A percentile compares a stretch with the other conserved stretches of the same genome.
phyloP scores from a whole-genome alignment of 2,888 invertebrate genomes.

The Sminthurinus aureus region DNA sequence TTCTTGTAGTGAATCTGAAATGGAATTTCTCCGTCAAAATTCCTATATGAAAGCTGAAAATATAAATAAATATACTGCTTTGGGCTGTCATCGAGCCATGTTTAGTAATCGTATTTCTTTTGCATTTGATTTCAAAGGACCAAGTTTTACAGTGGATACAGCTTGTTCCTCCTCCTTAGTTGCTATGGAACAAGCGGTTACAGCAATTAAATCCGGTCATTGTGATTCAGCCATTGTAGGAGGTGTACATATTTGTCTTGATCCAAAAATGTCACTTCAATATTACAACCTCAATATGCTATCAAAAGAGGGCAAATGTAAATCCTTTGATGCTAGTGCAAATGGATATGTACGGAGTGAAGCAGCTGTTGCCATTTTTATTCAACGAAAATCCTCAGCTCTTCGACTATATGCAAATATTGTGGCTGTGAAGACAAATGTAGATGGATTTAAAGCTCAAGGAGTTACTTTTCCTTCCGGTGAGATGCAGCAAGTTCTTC shows the following conservation, averaged over 20 bases:
- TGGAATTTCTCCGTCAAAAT: not conserved
- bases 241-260: constrained; percentile 78
- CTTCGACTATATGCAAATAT: constrained; percentile 85
- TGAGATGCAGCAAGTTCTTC: constrained; percentile 61
- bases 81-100: constrained; percentile 62
- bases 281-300: constrained; percentile 3
- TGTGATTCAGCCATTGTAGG: constrained; percentile 95
- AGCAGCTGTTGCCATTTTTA: constrained; percentile 77
- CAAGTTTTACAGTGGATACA: constrained; percentile 84
- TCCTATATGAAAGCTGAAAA: not conserved
- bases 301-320: constrained; percentile 7
- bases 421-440: constrained; percentile 87
- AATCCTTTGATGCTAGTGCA: constrained; percentile 61
- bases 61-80: constrained; percentile 39
- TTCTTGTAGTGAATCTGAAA: constrained; percentile 10
- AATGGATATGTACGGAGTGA: constrained; percentile 87
- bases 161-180: constrained; percentile 95
- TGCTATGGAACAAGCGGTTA: constrained; percentile 86
- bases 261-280: not conserved
- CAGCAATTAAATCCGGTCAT: constrained; percentile 81
- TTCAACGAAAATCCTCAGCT: constrained; percentile 81
- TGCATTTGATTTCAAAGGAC: constrained; percentile 67
- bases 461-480: constrained; percentile 61
- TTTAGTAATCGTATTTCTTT: constrained; percentile 38
- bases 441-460: constrained; percentile 75